Percentiles rank a stretch among this genome's conserved stretches.
phyloP scores from a whole-genome alignment of 2,797 vertebrate species.

The Craterocephalus amniculus region DNA sequence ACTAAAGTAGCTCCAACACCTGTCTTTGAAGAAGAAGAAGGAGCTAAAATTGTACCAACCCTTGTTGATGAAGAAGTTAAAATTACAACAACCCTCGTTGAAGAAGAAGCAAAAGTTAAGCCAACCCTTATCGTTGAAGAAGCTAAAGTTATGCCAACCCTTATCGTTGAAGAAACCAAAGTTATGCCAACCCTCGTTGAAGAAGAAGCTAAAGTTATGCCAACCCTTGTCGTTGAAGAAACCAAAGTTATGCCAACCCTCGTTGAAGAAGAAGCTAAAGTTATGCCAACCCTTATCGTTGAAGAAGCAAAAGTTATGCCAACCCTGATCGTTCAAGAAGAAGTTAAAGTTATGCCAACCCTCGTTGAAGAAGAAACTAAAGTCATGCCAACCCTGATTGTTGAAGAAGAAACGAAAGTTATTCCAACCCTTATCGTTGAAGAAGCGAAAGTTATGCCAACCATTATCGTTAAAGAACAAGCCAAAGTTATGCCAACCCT shows the following conservation, averaged over 20 bases:
- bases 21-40: constrained; percentile 17
- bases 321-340: constrained; percentile 1
- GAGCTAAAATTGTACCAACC: background rate
- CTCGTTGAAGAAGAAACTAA: background rate
- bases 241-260: background rate
- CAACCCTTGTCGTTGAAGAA: background rate
- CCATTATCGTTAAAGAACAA: background rate
- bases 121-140: background rate
- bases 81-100: background rate
- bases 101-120: background rate
- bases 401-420: background rate
- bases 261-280: background rate
- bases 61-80: constrained; percentile 1
- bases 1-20: background rate
- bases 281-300: background rate
- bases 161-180: background rate
- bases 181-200: background rate
- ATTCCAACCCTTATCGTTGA: background rate
- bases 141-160: background rate
- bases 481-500: no score
- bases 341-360: background rate
- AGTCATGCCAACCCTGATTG: background rate
- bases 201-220: background rate
- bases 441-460: background rate
- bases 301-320: background rate